phyloP scores from a whole-genome alignment of 2,797 vertebrate genomes.

The Alectoris magna region DNA sequence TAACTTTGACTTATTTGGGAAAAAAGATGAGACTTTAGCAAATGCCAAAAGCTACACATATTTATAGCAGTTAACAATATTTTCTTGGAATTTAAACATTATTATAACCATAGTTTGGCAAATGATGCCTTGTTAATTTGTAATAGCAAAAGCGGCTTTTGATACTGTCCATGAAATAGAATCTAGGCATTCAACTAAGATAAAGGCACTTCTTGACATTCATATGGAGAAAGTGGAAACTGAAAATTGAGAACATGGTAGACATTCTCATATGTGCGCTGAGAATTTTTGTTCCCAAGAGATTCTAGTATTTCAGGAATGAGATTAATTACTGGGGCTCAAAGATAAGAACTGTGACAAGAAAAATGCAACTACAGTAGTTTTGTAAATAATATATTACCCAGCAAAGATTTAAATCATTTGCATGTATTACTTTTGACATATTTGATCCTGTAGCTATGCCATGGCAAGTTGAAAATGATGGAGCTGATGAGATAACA shows the following conservation, averaged over 20 bases:
- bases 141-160: slow-evolving; percentile 41
- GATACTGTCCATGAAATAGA: not conserved
- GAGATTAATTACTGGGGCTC: not conserved
- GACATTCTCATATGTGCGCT: not conserved
- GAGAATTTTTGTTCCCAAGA: not conserved
- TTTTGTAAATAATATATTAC: not conserved
- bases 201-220: slow-evolving; percentile 67
- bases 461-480: slow-evolving; percentile 63
- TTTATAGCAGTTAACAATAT: not conserved
- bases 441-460: slow-evolving; percentile 14
- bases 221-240: not conserved
- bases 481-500: slow-evolving; percentile 56
- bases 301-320: slow-evolving; percentile 1
- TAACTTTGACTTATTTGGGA: not conserved
- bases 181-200: not conserved
- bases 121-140: not conserved
- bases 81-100: not conserved
- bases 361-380: not conserved
- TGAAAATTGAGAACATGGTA: not conserved
- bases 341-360: not conserved
- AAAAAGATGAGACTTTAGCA: not conserved
- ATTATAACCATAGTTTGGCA: not conserved
- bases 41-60: not conserved
- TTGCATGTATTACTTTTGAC: slow-evolving; percentile 6
- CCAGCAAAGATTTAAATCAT: not conserved